phyloP scores from a whole-genome alignment of 2,797 vertebrate species.

The Erithacus rubecula region DNA sequence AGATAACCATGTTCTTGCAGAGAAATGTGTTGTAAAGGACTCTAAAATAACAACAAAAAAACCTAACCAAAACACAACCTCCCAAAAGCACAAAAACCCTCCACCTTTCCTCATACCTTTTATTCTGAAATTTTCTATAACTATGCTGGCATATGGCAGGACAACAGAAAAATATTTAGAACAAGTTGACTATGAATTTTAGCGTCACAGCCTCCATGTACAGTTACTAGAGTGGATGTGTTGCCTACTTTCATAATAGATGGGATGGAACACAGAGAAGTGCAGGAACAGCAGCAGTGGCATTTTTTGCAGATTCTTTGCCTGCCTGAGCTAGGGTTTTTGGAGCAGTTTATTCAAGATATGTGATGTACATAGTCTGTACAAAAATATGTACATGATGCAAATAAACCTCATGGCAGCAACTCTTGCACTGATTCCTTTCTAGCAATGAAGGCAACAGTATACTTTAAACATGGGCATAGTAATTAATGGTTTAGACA shows the following conservation, averaged over 20 bases:
- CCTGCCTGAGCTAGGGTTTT: not conserved
- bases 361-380: accelerated
- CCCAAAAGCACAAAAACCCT: accelerated
- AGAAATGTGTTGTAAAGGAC: not conserved
- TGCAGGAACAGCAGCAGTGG: not conserved
- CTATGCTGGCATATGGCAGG: not conserved
- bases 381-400: not conserved
- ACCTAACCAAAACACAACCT: not conserved
- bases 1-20: not conserved
- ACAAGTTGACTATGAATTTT: not conserved
- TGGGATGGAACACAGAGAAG: not conserved
- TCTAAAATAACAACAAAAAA: not conserved
- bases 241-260: not conserved
- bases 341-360: not conserved
- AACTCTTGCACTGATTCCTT: not conserved
- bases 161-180: not conserved
- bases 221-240: not conserved
- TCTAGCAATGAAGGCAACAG: not conserved
- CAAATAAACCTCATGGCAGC: not conserved
- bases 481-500: slow-evolving; percentile 26
- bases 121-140: not conserved
- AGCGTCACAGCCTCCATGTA: not conserved
- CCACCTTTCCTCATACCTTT: accelerated
- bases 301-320: not conserved
- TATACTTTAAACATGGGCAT: not conserved